Evolutionary conservation across 92 coral and sea anemone genomes (phyloP), one percentile per base, ranked within the genome.

Genomic region (Galaxea fascicularis): DNA sequence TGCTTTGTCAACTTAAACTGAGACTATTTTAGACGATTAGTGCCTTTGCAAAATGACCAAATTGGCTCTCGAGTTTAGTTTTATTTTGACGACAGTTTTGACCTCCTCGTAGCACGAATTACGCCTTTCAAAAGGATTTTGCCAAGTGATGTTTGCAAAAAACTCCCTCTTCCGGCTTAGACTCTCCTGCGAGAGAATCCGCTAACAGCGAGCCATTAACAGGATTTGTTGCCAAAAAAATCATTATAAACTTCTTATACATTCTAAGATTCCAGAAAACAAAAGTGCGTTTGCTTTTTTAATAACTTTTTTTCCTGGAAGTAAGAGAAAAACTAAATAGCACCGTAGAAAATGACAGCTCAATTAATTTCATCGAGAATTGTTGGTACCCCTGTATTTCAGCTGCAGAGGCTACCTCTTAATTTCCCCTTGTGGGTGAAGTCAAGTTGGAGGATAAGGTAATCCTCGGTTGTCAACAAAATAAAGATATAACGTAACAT

Each of bases 161-260:
- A 30, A 45, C 46, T 12, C 73, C n/a, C 15, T 26, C 25, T 70
- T 41, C 86, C 70, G 86, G 70, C 39, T 82, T 35, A 39, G 27
- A 63, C 25, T 4, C 27, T 49, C 41, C 62, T 18, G 9, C 17
- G 20, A 18, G 22, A 66, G 65, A 79, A 65, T 79, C 75, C 56
- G 84, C 65, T 65, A 79, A 66, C 73, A 30, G 84, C 28, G 20
- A 16, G 52, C 51, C 75, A 47, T 79, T 29, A 65, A 65, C 72
- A 45, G 70, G 74, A 78, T 78, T 78, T 64, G 63, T 28, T 56
- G 17, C 68, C 67, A 59, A 30, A 24, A 41, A 49, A 31, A 17
- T 31, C 11, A 78, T 27, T 65, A 21, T 13, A 71, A 45, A 15
- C 27, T 12, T 22, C 27, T 71, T 24, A n/a, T n/a, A 6, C n/a